A percentile compares a stretch with the other conserved stretches of the same genome.
These are phyloP conservation scores for Amphimallon solstitiale DNA, from an alignment of 2,888 invertebrate genomes.

Conservation along the genomic window DNA sequence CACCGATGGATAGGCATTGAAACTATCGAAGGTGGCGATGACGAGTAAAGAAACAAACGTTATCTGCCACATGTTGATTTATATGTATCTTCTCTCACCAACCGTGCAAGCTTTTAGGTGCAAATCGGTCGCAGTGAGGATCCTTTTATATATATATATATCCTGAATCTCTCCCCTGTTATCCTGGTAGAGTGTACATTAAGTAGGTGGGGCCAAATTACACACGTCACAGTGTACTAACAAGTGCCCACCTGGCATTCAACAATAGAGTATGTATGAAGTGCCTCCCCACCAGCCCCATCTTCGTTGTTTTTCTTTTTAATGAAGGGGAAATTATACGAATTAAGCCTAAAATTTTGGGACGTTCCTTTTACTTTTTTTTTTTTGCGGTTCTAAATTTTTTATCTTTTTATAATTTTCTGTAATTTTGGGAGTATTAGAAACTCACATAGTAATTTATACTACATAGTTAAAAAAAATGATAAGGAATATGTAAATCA, in stretches of 20 bases:
- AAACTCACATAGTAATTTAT: no score
- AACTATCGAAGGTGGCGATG: conserved; percentile 22
- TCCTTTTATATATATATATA: conserved; percentile 35
- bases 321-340: no score
- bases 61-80: conserved; percentile 38
- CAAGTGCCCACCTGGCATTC: conserved; percentile 36
- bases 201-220: conserved; percentile 35
- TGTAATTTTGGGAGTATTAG: no score
- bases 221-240: conserved; percentile 32
- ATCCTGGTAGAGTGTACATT: conserved; percentile 33
- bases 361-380: no score
- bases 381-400: no score
- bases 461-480: no score
- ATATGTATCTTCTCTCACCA: conserved; percentile 30
- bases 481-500: no score
- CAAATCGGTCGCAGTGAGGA: conserved; percentile 24
- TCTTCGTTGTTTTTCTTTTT: no score
- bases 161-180: conserved; percentile 34
- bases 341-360: no score
- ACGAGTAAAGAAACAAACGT: conserved; percentile 10
- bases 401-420: no score
- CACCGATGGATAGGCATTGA: conserved; percentile 28
- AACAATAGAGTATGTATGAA: conserved; percentile 5
- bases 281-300: background rate
- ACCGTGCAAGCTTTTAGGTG: conserved; percentile 35